Evolutionary conservation across 2,888 invertebrate species (phyloP).

Genomic region (Eudemis profundana): DNA sequence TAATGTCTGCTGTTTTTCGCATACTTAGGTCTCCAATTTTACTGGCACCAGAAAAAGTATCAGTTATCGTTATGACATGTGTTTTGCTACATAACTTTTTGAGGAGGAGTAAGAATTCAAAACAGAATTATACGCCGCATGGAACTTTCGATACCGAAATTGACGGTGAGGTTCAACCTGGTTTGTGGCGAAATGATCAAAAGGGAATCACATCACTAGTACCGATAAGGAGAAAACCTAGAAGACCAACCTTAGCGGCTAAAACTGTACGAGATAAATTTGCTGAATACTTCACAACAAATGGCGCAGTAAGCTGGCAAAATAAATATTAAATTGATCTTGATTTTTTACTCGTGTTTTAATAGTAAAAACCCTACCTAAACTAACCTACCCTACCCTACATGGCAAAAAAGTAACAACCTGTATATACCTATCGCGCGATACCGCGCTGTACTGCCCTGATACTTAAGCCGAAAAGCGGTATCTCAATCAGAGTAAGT

Average conservation of each 20-base stretch:
- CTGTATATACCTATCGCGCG: no score
- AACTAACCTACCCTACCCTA: neutral
- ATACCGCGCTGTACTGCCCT: no score
- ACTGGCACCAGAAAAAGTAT: constrained; percentile 32
- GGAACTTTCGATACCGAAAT: constrained; percentile 24
- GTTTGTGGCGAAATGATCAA: constrained; percentile 35
- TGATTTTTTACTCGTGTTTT: constrained; percentile 18
- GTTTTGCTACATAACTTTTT: constrained; percentile 31
- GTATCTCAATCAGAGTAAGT: no score
- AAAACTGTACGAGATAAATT: constrained; percentile 28
- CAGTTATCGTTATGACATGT: constrained; percentile 32
- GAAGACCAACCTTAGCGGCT: constrained; percentile 32
- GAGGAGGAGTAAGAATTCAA: constrained; percentile 32
- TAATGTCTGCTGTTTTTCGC: constrained; percentile 51
- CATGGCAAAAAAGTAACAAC: no score
- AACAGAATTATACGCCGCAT: constrained; percentile 26
- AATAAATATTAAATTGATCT: constrained; percentile 20
- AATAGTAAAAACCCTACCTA: constrained; percentile 17
- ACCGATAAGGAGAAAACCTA: constrained; percentile 24
- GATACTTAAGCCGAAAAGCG: no score
- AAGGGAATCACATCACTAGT: constrained; percentile 32
- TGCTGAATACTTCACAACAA: constrained; percentile 30
- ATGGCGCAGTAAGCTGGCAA: constrained; percentile 28
- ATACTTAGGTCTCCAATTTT: constrained; percentile 45
- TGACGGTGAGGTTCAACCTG: constrained; percentile 33